Percentiles rank a stretch among this genome's conserved stretches.
phyloP scores from a whole-genome alignment of 2,888 invertebrate species.

The Scaptomyza flava region DNA sequence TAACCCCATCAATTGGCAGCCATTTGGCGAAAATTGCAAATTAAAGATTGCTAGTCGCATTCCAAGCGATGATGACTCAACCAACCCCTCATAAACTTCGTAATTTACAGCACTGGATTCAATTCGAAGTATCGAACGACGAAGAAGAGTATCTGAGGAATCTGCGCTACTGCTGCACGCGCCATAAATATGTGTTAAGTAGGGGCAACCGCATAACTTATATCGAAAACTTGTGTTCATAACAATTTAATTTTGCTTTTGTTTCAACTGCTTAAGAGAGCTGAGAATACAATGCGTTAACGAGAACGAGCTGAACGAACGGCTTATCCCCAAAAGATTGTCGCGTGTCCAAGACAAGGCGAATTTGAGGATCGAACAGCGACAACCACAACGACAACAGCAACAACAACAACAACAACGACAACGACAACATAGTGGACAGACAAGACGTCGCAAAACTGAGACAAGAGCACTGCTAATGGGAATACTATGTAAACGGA shows the following conservation, averaged over 20 bases:
- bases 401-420: slow-evolving; percentile 4
- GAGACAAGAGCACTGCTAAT: slow-evolving; percentile 79
- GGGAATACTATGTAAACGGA: slow-evolving; percentile 83
- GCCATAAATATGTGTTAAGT: slow-evolving; percentile 79
- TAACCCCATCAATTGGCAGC: slow-evolving; percentile 30
- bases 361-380: slow-evolving; percentile 47
- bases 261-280: slow-evolving; percentile 48
- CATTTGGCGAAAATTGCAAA: slow-evolving; percentile 24
- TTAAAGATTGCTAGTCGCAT: slow-evolving; percentile 28
- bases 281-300: background rate
- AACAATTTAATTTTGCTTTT: slow-evolving; percentile 79
- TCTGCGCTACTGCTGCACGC: slow-evolving; percentile 78
- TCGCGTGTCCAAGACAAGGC: slow-evolving; percentile 76
- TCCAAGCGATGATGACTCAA: slow-evolving; percentile 65
- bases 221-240: slow-evolving; percentile 78
- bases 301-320: slow-evolving; percentile 21
- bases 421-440: slow-evolving; percentile 45
- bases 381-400: slow-evolving; percentile 22
- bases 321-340: slow-evolving; percentile 62
- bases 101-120: slow-evolving; percentile 57
- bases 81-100: slow-evolving; percentile 38
- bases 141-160: slow-evolving; percentile 66
- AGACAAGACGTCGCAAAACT: slow-evolving; percentile 64
- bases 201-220: slow-evolving; percentile 64
- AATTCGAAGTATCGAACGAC: background rate